phyloP scores from a whole-genome alignment of 2,113 vertebrate species.

The Grallaria varia region DNA sequence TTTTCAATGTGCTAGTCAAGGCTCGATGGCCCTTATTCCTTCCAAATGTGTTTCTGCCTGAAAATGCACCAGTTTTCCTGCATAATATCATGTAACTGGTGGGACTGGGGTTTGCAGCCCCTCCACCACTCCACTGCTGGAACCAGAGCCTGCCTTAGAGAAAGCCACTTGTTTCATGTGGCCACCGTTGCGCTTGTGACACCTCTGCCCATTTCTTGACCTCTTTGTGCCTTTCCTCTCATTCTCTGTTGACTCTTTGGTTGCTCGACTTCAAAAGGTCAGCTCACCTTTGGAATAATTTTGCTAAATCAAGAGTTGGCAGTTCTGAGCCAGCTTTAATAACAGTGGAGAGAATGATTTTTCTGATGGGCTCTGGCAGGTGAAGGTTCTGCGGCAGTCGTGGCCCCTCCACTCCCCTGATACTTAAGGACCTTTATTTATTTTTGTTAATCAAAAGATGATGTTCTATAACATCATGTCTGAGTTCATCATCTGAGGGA shows the following conservation, averaged over 20 bases:
- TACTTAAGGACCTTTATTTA: neutral
- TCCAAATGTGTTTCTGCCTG: neutral
- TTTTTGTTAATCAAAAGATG: neutral
- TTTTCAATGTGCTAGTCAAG: constrained; percentile 32
- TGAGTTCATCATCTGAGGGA: neutral
- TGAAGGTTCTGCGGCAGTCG: neutral
- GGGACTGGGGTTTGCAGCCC: neutral
- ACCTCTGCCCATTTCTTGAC: neutral
- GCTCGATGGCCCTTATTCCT: neutral
- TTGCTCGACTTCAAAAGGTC: neutral
- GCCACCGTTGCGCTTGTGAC: neutral
- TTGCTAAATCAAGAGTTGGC: neutral
- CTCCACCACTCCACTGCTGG: neutral
- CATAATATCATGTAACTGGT: neutral
- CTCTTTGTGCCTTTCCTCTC: neutral
- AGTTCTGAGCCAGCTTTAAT: neutral
- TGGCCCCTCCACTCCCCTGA: neutral
- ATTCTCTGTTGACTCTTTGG: neutral
- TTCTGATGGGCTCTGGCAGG: neutral
- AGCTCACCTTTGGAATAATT: neutral
- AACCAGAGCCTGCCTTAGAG: neutral
- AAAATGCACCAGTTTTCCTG: neutral
- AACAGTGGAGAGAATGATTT: neutral
- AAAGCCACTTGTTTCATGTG: neutral
- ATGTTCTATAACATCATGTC: neutral